A percentile compares a stretch with the other conserved stretches of the same genome.
Evolutionary conservation across 2,888 invertebrate genomes (phyloP).

Genomic region (Lepidonotus clava): DNA sequence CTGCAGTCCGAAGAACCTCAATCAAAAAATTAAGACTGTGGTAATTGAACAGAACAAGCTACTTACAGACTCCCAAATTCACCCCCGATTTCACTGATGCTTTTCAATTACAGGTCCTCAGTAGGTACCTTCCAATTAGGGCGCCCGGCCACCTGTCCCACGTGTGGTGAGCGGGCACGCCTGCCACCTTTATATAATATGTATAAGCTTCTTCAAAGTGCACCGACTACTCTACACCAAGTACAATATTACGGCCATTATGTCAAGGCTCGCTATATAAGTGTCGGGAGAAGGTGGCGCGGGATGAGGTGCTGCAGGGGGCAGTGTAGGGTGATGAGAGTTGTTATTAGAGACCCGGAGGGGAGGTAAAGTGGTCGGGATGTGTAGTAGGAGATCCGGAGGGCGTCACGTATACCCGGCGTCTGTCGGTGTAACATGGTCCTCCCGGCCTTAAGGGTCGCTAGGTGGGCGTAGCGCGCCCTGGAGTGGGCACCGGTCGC

Average conservation of each 20-base stretch:
- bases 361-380: too few species aligned
- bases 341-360: too few species aligned
- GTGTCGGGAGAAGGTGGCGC: too few species aligned
- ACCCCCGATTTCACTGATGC: slow-evolving; percentile 13
- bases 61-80: background rate
- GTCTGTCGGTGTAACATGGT: too few species aligned
- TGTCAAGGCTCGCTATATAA: too few species aligned
- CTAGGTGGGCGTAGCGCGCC: too few species aligned
- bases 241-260: slow-evolving; percentile 4
- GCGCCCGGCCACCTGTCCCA: slow-evolving; percentile 9
- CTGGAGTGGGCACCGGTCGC: too few species aligned
- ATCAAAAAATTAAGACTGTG: slow-evolving; percentile 23
- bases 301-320: too few species aligned
- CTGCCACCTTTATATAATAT: slow-evolving; percentile 25
- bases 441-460: too few species aligned
- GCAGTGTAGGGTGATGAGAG: too few species aligned
- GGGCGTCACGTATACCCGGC: too few species aligned
- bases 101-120: slow-evolving; percentile 49
- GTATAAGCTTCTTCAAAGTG: slow-evolving; percentile 33
- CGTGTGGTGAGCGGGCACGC: background rate
- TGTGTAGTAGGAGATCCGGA: too few species aligned
- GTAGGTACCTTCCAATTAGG: background rate
- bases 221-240: slow-evolving; percentile 15
- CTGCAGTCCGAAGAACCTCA: background rate
- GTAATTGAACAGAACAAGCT: slow-evolving; percentile 16